These are phyloP conservation scores for Sialia sialis DNA, from an alignment of 2,113 vertebrate genomes.

Conservation along the genomic window DNA sequence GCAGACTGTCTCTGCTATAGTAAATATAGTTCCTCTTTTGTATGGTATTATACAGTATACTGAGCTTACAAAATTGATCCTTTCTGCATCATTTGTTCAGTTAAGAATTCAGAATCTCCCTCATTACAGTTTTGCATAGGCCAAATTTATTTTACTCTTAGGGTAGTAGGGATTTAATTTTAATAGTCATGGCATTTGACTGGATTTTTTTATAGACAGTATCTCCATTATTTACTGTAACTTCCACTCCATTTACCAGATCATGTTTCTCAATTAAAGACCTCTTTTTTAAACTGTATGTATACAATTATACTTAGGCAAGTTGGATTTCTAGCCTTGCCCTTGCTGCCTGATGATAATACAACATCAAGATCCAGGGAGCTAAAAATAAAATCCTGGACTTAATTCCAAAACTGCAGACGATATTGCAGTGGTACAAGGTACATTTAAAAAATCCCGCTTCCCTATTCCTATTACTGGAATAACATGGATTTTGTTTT, in stretches of 20 bases:
- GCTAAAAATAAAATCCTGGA: neutral
- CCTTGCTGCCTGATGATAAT: neutral
- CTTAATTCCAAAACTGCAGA: neutral
- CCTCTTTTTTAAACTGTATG: neutral
- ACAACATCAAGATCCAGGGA: neutral
- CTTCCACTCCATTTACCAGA: neutral
- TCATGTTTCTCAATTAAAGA: neutral
- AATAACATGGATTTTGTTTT: fast-evolving
- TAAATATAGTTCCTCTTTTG: conserved; percentile 72
- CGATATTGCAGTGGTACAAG: neutral
- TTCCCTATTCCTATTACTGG: neutral
- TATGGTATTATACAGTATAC: conserved; percentile 16
- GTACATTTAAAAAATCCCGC: neutral
- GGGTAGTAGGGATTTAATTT: neutral
- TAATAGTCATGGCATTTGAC: neutral
- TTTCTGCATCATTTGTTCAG: neutral
- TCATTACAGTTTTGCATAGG: neutral
- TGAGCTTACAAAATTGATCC: neutral
- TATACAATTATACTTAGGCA: neutral
- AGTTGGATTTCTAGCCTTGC: neutral
- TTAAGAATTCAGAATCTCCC: neutral
- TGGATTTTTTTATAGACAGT: neutral
- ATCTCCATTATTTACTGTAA: neutral
- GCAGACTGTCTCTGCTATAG: conserved; percentile 66
- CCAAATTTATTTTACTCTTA: neutral